Evolutionary conservation across 2,113 vertebrate genomes (phyloP), one percentile per base, ranked within the genome.

Genomic region (Neogale vison): DNA sequence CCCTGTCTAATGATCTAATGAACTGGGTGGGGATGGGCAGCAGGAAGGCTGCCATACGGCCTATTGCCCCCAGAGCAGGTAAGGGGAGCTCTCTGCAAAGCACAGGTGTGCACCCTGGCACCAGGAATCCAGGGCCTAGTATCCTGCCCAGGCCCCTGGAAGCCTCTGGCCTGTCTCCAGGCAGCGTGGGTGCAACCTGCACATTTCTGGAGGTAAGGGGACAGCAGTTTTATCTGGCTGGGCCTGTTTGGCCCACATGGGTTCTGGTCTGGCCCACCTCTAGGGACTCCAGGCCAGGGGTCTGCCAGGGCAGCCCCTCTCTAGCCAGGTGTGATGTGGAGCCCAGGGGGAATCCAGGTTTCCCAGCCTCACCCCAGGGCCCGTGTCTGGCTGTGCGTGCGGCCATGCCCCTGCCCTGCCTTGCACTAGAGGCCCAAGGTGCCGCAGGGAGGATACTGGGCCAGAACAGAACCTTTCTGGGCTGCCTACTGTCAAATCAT

Each of bases 401-500:
- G 11, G 21, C 12, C 24, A 26, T 12, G 45, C 55, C 29, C 24
- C 23, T 3, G 69, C 36, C 21, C 21, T 65, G 63, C 31, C 29
- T 6, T 17, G 29, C 3, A 4, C 81, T 23, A 24, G 57, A 52
- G 50, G 14, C 67, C 26, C 26, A 7, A 47, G 74, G 42, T 31
- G 42, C 24, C 1, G 0, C 39, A 11, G 63, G 1, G 36, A n/a
- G 34, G 1, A 10, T 17, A 0, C 10, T 4, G 17, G 71, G 71
- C 50, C 3, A 0, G 57, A 18, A 4, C 80, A 36, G 52, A 23
- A 42, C 26, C 39, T 21, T 34, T 36, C n/a, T 0, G 7, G 47
- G 76, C 0, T 13, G 57, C 67, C 9, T 9, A 4, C 9, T 10
- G 23, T 12, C 93, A 7, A 4, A 39, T n/a, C n/a, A n/a, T n/a